A percentile compares a stretch with the other conserved stretches of the same genome.
These are phyloP conservation scores for Heliconius cydno DNA, from an alignment of 2,888 invertebrate genomes.

Conservation along the genomic window DNA sequence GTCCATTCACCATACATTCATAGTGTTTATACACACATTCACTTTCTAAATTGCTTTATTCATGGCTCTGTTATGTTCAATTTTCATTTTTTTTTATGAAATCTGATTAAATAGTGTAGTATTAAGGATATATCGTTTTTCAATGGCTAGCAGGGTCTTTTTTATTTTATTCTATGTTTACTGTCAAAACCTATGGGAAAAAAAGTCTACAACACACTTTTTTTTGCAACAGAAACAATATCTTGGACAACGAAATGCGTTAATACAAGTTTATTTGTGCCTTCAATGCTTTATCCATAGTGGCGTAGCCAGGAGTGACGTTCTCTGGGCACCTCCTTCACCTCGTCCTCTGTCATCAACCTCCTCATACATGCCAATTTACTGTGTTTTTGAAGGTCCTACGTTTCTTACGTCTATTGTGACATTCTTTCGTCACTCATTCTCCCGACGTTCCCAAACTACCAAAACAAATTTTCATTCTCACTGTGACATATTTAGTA, in stretches of 20 bases:
- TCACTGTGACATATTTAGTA: neutral
- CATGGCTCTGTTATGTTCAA: slow-evolving; percentile 14
- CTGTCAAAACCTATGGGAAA: no score
- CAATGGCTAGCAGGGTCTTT: no score
- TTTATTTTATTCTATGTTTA: no score
- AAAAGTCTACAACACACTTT: no score
- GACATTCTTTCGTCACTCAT: neutral
- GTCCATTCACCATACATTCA: slow-evolving; percentile 28
- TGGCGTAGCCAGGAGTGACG: no score
- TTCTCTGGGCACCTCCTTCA: no score
- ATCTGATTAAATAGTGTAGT: neutral
- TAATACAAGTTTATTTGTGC: no score
- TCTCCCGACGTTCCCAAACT: no score
- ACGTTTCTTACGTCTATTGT: neutral
- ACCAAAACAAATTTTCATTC: no score
- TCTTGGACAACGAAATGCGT: no score
- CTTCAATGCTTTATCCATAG: no score
- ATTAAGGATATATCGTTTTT: neutral
- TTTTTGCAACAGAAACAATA: no score
- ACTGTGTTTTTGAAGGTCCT: neutral
- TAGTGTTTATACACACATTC: slow-evolving; percentile 26
- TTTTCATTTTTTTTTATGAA: slow-evolving; percentile 9
- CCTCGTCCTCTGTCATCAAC: neutral
- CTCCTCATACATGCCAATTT: neutral
- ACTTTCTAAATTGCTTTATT: slow-evolving; percentile 30